Evolutionary conservation across 2,113 vertebrate genomes (phyloP).

Genomic region (Pristiophorus japonicus): DNA sequence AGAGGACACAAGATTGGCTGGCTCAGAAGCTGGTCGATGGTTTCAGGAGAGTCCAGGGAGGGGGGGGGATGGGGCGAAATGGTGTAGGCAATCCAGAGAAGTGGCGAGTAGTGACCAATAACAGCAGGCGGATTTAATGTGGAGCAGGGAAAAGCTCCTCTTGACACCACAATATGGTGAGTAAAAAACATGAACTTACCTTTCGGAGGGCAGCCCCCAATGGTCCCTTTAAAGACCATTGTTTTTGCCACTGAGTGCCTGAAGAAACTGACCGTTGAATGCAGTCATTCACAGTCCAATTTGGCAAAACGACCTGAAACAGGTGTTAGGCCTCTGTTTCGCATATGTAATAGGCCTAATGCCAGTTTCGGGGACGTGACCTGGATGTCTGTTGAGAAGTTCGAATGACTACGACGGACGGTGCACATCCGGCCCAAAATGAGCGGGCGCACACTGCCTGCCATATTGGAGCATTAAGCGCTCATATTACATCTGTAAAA

Average conservation of each 20-base stretch:
- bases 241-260: neutral
- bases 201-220: neutral
- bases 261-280: neutral
- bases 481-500: too few species aligned
- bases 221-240: neutral
- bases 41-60: neutral
- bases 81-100: neutral
- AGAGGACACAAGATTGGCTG: neutral
- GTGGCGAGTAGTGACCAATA: neutral
- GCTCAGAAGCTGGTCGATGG: neutral
- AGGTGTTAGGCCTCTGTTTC: neutral
- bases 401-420: too few species aligned
- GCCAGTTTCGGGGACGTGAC: too few species aligned
- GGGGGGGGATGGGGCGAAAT: too few species aligned
- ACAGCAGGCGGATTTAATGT: neutral
- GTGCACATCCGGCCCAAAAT: too few species aligned
- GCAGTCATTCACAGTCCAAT: neutral
- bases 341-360: neutral
- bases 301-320: neutral
- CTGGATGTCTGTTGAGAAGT: too few species aligned
- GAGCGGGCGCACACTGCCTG: too few species aligned
- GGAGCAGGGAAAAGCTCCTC: neutral
- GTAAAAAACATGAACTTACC: neutral
- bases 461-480: too few species aligned
- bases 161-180: neutral